Evolutionary conservation across 2,113 vertebrate species (phyloP), one percentile per base, ranked within the genome.

Genomic region (Bujurquina vittata): DNA sequence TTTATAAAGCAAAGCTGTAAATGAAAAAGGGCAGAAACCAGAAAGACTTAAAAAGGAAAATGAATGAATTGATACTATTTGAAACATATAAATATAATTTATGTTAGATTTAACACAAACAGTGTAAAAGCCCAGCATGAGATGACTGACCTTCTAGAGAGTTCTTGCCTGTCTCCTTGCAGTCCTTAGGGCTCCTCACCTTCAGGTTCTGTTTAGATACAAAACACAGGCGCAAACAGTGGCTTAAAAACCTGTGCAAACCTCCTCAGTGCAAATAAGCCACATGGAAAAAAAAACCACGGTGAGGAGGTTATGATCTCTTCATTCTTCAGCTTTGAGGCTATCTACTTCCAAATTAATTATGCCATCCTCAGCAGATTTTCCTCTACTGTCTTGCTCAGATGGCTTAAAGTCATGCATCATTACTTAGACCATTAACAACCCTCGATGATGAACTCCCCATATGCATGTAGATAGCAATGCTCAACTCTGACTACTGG

Each of bases 1-100:
- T 91, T 99, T 99, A 89, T 99, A 99, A 0, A 99, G 94, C 33
- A 99, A 94, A 84, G 97, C 98, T 99, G 94, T 10, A 20, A 23
- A 55, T 1, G 9, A 84, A 63, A 63, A 43, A 79, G 15, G 33
- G 35, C 22, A 12, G 35, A 73, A 54, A 54, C 5, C 33, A 35
- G 17, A 75, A 10, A 56, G n/a, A 77, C n/a, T 23, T 29, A 40
- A 6, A 10, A 54, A 37, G n/a, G n/a, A n/a, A 37, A 9, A 10
- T 33, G 31, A 33, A 29, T 62, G 33, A 52, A 40, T 29, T 52
- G 31, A 60, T 14, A 40, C 40, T 18, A 15, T 22, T 20, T 46
- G 9, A 14, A 52, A 22, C 52, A 73, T 46, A 54, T 40, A 65
- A 23, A 78, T 5, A 20, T 4, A 20, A 62, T 58, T 2, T 3